Evolutionary conservation across 2,888 invertebrate genomes (phyloP).

Genomic region (Macaria notata): DNA sequence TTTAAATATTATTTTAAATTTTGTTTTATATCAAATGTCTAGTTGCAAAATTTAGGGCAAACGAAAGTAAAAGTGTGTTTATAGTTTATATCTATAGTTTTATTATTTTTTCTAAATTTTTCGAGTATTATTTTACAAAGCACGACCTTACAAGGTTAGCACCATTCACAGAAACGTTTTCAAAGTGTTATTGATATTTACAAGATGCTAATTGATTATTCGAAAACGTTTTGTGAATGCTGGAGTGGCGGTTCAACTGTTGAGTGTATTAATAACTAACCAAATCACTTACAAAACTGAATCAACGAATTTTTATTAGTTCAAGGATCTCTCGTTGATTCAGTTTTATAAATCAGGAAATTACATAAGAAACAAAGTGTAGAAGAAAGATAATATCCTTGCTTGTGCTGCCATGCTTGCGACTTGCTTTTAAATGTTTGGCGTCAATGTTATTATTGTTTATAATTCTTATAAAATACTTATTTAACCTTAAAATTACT

Average conservation of each 20-base stretch:
- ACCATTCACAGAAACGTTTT: neutral
- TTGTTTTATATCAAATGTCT: slow-evolving; percentile 4
- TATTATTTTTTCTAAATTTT: slow-evolving; percentile 1
- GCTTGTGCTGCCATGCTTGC: neutral
- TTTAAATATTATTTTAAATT: too few relatives aligned
- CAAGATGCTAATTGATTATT: too few relatives aligned
- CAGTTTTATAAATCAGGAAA: too few relatives aligned
- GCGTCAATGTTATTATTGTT: slow-evolving; percentile 4
- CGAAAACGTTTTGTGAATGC: too few relatives aligned
- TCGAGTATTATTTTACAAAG: slow-evolving; percentile 4
- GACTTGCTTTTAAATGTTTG: slow-evolving; percentile 6
- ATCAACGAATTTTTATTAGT: too few relatives aligned
- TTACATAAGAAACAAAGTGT: too few relatives aligned
- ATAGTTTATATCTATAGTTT: neutral
- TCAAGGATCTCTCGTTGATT: too few relatives aligned
- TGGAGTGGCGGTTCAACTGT: too few relatives aligned
- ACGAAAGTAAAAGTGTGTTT: neutral
- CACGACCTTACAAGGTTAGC: neutral
- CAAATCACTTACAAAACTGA: too few relatives aligned
- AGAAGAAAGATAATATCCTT: neutral
- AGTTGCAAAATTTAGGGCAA: slow-evolving; percentile 5
- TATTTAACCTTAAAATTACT: slow-evolving; percentile 10
- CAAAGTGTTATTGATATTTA: neutral
- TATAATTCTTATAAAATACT: slow-evolving; percentile 11
- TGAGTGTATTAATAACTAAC: too few relatives aligned